Evolutionary conservation across 1,140 invertebrate genomes (phyloP).

Genomic region (Leptopilina boulardi): DNA sequence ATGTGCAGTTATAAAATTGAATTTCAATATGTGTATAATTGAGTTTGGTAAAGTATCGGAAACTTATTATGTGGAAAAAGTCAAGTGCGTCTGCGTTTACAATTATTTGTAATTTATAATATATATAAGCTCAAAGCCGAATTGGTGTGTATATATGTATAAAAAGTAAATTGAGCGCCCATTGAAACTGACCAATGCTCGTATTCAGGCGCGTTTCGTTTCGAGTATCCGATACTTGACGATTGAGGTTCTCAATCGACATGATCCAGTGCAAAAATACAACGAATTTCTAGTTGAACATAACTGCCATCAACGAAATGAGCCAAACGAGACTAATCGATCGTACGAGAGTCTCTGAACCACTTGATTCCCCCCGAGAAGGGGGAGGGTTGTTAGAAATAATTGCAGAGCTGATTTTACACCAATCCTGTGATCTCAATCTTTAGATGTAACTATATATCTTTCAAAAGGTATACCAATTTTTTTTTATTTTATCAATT

Average conservation of each 20-base stretch:
- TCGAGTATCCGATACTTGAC: conserved; percentile 43
- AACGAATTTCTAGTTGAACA: background rate
- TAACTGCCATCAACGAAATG: conserved; percentile 30
- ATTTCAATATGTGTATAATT: background rate
- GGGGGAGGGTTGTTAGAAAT: conserved; percentile 56
- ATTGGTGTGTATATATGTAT: conserved; percentile 27
- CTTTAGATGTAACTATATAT: background rate
- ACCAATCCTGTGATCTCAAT: conserved; percentile 26
- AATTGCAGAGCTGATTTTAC: conserved; percentile 51
- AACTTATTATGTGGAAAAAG: background rate
- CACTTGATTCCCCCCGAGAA: conserved; percentile 46
- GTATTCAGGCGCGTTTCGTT: conserved; percentile 48
- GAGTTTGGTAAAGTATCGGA: conserved; percentile 22
- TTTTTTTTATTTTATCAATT: no score
- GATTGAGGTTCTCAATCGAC: conserved; percentile 32
- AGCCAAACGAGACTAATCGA: conserved; percentile 41
- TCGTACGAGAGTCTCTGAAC: conserved; percentile 51
- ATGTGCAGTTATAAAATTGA: no score
- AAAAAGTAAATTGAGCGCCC: conserved; percentile 49
- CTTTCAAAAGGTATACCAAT: background rate
- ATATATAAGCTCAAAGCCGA: background rate
- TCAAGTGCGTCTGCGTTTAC: conserved; percentile 12
- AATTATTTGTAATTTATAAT: conserved; percentile 24
- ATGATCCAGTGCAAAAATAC: conserved; percentile 18
- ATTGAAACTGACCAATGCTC: conserved; percentile 55